Percentiles rank a stretch among this genome's conserved stretches.
These are phyloP conservation scores for Nyctibius bracteatus DNA, from an alignment of 2,113 vertebrate species.

Conservation along the genomic window DNA sequence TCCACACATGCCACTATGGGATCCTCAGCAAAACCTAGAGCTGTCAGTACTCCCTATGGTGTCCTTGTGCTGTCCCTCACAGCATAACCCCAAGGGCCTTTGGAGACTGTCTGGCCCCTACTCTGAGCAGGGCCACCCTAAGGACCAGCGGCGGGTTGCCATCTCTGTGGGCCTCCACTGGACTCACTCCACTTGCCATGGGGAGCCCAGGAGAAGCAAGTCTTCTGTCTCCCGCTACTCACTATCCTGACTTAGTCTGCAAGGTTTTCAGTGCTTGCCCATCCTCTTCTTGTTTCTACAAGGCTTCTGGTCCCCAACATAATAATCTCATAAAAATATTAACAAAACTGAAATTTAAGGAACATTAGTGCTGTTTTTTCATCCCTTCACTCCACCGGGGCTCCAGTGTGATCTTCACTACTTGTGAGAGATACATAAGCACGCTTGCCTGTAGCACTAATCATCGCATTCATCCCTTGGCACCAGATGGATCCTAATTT, in stretches of 20 bases:
- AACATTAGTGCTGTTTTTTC: background rate
- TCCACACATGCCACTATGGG: background rate
- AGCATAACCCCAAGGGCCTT: background rate
- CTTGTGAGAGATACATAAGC: fast-evolving
- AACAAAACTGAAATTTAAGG: background rate
- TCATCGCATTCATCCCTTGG: background rate
- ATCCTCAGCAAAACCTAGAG: background rate
- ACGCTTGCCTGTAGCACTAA: background rate
- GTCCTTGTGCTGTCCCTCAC: background rate
- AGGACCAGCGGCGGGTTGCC: background rate
- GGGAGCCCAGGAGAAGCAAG: background rate
- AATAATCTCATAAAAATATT: background rate
- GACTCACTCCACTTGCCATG: background rate
- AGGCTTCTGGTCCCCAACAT: background rate
- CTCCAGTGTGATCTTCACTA: background rate
- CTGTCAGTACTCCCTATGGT: fast-evolving
- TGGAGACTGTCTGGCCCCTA: background rate
- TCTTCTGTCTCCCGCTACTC: background rate
- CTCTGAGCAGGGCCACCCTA: background rate
- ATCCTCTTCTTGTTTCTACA: background rate
- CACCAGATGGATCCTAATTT: background rate
- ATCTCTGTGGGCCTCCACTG: background rate
- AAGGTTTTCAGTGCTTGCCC: background rate
- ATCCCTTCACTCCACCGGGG: background rate
- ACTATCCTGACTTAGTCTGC: background rate